These are phyloP conservation scores for Sebastiscus albofasciatus DNA, from an alignment of 2,797 vertebrate species.

Conservation along the genomic window DNA sequence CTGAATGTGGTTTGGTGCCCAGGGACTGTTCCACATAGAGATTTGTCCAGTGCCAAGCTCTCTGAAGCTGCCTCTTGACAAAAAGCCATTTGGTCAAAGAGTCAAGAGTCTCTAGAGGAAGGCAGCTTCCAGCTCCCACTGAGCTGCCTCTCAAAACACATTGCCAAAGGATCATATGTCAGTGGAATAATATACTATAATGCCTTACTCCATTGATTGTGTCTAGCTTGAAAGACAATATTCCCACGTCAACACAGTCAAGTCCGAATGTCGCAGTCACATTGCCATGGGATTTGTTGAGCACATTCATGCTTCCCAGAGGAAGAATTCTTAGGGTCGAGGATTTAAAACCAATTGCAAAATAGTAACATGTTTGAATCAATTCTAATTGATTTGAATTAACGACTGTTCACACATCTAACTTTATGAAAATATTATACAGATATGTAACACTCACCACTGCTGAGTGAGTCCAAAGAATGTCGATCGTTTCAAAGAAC, in stretches of 20 bases:
- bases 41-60: conserved; percentile 28
- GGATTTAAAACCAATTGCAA: neutral
- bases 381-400: too few species aligned
- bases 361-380: neutral
- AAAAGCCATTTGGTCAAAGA: conserved; percentile 22
- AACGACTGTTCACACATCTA: too few species aligned
- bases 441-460: too few species aligned
- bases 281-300: neutral
- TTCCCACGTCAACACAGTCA: neutral
- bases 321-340: neutral
- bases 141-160: neutral
- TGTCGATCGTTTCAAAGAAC: too few species aligned
- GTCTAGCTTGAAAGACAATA: neutral
- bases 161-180: conserved; percentile 3
- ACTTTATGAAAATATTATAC: too few species aligned
- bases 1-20: conserved; percentile 21
- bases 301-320: neutral
- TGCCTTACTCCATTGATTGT: neutral
- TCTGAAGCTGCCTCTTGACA: conserved; percentile 26
- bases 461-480: too few species aligned
- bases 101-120: conserved; percentile 9
- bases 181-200: neutral
- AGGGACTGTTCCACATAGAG: conserved; percentile 20
- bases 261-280: neutral
- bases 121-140: conserved; percentile 11